Base-by-base conservation (phyloP, 2,113 vertebrate genomes). In the Pelodiscus sinensis region DNA sequence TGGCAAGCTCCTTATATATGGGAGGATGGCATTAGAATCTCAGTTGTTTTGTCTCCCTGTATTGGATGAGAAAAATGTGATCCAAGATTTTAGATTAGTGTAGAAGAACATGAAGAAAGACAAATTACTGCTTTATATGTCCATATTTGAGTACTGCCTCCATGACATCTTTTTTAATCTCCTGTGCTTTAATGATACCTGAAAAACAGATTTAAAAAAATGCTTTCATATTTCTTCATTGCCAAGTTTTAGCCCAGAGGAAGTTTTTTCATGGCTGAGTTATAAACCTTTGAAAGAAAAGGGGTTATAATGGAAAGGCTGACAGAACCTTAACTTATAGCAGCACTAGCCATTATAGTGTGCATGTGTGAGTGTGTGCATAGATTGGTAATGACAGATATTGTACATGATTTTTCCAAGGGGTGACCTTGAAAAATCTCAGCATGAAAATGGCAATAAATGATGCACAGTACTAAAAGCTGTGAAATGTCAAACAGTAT, bases 381-480 rank as follows among this genome's bases (percentile, higher is more conserved):
- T 79, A 78, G 55, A 75, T 85, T 84, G 38, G 60, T 58, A 77
- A 86, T 58, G 83, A 44, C 75, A 78, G 54, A n/a, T 87, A 21
- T 18, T 1, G 2, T 86, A 71, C 38, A 55, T 83, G 2, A n/a
- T 93, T 94, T 92, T 84, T 93, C 51, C 91, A 79, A 93, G 35
- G 89, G 13, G 79, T 95, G 87, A 90, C 87, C 91, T 95, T 93
- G 89, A 89, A 91, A 95, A 89, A 85, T 91, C n/a, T 18, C 27
- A 75, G 31, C 68, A 77, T 87, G 79, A 75, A 65, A 80, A 22
- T n/a, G 73, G 31, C 50, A 44, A 11, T 80, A 68, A 92, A 85
- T 77, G 73, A 79, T 56, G 54, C 56, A 5, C 24, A 58, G 44
- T 35, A 90, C 60, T 92, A 84, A 91, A 92, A 88, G 84, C 65